Evolutionary conservation across 2,113 vertebrate genomes (phyloP).

Genomic region (Xiphorhynchus elegans): DNA sequence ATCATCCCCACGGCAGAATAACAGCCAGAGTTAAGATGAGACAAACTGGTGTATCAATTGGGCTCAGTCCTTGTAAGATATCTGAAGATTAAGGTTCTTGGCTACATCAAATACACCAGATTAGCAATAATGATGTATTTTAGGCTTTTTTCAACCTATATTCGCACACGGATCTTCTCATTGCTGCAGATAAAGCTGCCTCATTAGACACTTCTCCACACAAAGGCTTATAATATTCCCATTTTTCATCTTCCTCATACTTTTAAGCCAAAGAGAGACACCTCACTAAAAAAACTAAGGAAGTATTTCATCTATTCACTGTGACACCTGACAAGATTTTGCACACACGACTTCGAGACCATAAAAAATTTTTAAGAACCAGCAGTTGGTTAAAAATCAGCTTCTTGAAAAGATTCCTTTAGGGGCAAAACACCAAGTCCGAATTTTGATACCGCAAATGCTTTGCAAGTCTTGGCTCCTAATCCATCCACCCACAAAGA

Average conservation of each 20-base stretch:
- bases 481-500: neutral
- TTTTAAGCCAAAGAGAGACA: neutral
- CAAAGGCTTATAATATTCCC: neutral
- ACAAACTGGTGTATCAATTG: neutral
- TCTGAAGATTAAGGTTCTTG: constrained; percentile 25
- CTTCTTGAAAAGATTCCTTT: neutral
- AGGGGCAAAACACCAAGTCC: neutral
- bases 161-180: constrained; percentile 29
- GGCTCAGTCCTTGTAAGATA: neutral
- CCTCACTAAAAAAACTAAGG: neutral
- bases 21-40: neutral
- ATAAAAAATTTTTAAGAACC: constrained; percentile 2
- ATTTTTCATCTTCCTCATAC: neutral
- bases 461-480: neutral
- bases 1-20: neutral
- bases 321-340: neutral
- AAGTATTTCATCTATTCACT: constrained; percentile 15
- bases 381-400: constrained; percentile 8
- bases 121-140: constrained; percentile 20
- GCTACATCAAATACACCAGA: constrained; percentile 32
- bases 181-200: constrained; percentile 47
- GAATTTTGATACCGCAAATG: neutral
- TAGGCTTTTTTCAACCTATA: neutral
- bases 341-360: neutral
- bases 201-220: constrained; percentile 54